Evolutionary conservation across 1,140 invertebrate species (phyloP).

Genomic region (Penaeus indicus): DNA sequence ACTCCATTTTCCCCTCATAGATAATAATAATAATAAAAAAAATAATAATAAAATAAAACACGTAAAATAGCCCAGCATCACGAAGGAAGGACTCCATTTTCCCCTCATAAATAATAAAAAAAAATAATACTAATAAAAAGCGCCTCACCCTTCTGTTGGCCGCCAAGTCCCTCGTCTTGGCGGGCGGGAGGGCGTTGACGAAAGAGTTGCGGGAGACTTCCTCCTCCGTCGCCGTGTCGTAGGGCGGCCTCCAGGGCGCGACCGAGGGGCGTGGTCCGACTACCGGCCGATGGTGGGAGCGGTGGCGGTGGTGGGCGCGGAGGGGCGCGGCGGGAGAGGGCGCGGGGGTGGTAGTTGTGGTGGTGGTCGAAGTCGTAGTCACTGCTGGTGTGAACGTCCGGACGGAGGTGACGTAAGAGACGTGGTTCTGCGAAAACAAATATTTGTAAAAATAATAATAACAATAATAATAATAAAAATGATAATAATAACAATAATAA

Average conservation of each 20-base stretch:
- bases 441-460: too few relatives aligned
- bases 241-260: not conserved
- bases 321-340: not conserved
- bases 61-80: too few relatives aligned
- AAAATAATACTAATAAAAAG: too few relatives aligned
- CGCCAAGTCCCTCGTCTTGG: too few relatives aligned
- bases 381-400: not conserved
- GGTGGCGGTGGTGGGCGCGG: slow-evolving; percentile 23
- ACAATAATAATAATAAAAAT: too few relatives aligned
- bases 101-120: too few relatives aligned
- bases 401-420: not conserved
- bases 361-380: slow-evolving; percentile 5
- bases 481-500: not conserved
- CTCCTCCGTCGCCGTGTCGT: slow-evolving; percentile 1
- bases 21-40: too few relatives aligned
- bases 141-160: too few relatives aligned
- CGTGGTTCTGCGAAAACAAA: too few relatives aligned
- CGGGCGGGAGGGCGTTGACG: not conserved
- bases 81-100: too few relatives aligned
- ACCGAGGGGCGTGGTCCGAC: slow-evolving; percentile 3
- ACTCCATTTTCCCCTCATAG: too few relatives aligned
- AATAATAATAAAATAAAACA: too few relatives aligned
- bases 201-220: slow-evolving; percentile 4
- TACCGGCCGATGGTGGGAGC: slow-evolving; percentile 2
- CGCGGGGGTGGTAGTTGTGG: not conserved